Evolutionary conservation across 2,113 vertebrate species (phyloP).

Genomic region (Chionodraco myersi): DNA sequence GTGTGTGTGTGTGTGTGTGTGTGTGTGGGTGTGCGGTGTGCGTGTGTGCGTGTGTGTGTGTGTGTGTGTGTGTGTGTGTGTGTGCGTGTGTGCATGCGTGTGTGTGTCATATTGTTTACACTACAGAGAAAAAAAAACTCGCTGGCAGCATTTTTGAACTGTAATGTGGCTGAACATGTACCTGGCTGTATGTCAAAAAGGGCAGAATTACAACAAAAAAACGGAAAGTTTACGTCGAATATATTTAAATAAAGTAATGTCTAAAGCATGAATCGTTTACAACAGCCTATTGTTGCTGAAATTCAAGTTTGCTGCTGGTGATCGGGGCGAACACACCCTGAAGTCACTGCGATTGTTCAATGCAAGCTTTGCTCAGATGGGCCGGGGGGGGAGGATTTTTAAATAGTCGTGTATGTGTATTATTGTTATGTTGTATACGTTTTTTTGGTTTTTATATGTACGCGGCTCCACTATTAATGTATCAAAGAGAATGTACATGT

Average conservation of each 20-base stretch:
- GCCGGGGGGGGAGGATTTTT: constrained; percentile 31
- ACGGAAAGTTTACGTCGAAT: constrained; percentile 61
- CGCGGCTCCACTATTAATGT: constrained; percentile 53
- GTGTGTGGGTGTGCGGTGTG: neutral
- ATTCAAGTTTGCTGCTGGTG: constrained; percentile 47
- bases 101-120: constrained; percentile 66
- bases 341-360: constrained; percentile 39
- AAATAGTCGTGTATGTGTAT: constrained; percentile 48
- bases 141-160: constrained; percentile 33
- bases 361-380: constrained; percentile 42
- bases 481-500: constrained; percentile 69
- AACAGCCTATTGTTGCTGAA: constrained; percentile 54
- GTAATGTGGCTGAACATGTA: constrained; percentile 16
- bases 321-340: constrained; percentile 3
- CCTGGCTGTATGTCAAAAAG: constrained; percentile 42
- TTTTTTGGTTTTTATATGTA: constrained; percentile 40
- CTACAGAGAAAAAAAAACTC: constrained; percentile 18
- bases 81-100: neutral
- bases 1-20: constrained; percentile 16
- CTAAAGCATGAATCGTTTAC: constrained; percentile 78
- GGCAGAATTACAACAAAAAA: constrained; percentile 31
- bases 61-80: neutral
- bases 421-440: constrained; percentile 54
- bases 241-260: neutral
- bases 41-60: constrained; percentile 18